A percentile compares a stretch with the other conserved stretches of the same genome.
phyloP scores from a whole-genome alignment of 2,113 vertebrate genomes.

The Motacilla alba region DNA sequence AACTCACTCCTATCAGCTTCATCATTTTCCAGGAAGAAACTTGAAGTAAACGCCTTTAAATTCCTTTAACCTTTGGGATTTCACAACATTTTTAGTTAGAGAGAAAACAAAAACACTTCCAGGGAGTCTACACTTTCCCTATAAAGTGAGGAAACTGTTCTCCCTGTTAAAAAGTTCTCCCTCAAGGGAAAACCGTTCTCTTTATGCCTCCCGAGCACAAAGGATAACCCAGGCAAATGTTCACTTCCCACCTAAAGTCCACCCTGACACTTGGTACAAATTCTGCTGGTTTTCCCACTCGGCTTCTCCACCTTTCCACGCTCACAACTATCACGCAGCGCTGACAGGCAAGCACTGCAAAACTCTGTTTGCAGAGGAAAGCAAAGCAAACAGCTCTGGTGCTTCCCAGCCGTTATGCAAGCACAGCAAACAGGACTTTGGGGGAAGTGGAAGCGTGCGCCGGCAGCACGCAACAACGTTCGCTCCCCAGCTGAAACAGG shows the following conservation, averaged over 20 bases:
- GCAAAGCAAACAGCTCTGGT: background rate
- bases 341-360: background rate
- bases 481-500: rapidly evolving
- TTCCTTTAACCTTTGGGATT: background rate
- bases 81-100: background rate
- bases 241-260: background rate
- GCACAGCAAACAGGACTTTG: background rate
- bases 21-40: background rate
- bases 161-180: background rate
- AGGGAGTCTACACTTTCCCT: background rate
- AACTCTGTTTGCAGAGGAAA: background rate
- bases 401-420: background rate
- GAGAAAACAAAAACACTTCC: background rate
- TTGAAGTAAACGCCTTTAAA: background rate
- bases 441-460: background rate
- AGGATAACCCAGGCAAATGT: background rate
- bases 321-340: background rate
- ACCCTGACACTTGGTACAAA: background rate
- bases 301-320: background rate
- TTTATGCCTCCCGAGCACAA: background rate
- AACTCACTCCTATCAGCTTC: background rate
- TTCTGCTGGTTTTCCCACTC: background rate
- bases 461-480: rapidly evolving
- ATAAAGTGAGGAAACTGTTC: background rate
- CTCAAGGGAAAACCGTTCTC: background rate